Conservation (phyloP, 2,888 invertebrate species). For the Saturnia japonica region DNA sequence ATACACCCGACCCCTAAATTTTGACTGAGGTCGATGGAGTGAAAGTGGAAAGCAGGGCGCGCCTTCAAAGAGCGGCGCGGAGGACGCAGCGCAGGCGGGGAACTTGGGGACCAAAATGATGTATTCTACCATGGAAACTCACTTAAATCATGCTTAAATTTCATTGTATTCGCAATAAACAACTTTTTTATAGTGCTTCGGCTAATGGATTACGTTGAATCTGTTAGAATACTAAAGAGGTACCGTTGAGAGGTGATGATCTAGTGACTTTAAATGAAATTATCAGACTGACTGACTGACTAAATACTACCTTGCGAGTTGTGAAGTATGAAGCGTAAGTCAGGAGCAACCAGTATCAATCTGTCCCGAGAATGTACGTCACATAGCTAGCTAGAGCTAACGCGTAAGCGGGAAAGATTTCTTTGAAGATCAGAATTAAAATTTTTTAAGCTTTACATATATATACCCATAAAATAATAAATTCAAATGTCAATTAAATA, state of each 20-base stretch:
- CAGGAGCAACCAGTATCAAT: too few relatives aligned
- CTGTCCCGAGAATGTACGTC: too few relatives aligned
- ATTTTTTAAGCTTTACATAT: too few relatives aligned
- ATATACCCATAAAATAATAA: too few relatives aligned
- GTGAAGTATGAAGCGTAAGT: too few relatives aligned
- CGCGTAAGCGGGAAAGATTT: too few relatives aligned
- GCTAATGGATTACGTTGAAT: background rate
- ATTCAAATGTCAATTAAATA: too few relatives aligned
- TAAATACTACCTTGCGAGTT: too few relatives aligned
- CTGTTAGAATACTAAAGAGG: background rate
- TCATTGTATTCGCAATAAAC: background rate
- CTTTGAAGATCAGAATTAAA: too few relatives aligned
- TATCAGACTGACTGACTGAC: too few relatives aligned
- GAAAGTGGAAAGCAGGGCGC: constrained; percentile 22
- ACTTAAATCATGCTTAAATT: background rate
- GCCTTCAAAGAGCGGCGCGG: constrained; percentile 21
- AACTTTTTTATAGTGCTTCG: background rate
- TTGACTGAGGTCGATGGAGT: constrained; percentile 29
- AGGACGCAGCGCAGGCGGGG: constrained; percentile 21
- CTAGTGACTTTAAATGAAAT: too few relatives aligned
- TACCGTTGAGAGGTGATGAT: background rate
- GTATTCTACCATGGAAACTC: constrained; percentile 21
- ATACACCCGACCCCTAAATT: constrained; percentile 30
- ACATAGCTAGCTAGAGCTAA: too few relatives aligned
- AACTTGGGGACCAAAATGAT: constrained; percentile 20